Evolutionary conservation across 1,140 invertebrate genomes (phyloP).

Genomic region (Limonius californicus): DNA sequence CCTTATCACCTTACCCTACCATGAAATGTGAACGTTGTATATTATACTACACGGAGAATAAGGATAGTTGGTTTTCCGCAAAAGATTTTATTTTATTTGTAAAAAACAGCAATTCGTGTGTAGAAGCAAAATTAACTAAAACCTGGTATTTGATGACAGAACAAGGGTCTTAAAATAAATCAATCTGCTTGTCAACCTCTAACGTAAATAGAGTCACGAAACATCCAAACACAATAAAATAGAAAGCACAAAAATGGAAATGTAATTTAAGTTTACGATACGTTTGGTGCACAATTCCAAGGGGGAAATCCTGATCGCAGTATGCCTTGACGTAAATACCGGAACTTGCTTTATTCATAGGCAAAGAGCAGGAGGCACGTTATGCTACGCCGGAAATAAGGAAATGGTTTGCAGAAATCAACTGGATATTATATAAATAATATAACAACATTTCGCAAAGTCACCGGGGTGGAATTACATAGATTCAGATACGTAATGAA

Average conservation of each 20-base stretch:
- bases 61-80: too few relatives aligned
- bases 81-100: too few relatives aligned
- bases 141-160: too few relatives aligned
- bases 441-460: conserved; percentile 1
- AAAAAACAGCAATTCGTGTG: too few relatives aligned
- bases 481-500: too few relatives aligned
- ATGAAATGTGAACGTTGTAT: not conserved
- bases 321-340: conserved; percentile 11
- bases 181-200: conserved; percentile 1
- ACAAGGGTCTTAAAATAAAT: not conserved
- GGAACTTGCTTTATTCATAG: conserved; percentile 15
- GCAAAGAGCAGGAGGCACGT: conserved; percentile 8
- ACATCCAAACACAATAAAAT: conserved; percentile 9
- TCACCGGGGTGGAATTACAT: not conserved
- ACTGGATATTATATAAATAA: conserved; percentile 8
- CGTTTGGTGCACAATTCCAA: conserved; percentile 11
- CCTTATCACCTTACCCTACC: not conserved
- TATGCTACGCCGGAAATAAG: conserved; percentile 7
- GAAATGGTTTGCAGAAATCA: conserved; percentile 14
- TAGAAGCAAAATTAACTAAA: too few relatives aligned
- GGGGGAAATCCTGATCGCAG: conserved; percentile 12
- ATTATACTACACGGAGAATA: too few relatives aligned
- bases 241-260: conserved; percentile 11
- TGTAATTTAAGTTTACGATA: conserved; percentile 14
- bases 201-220: conserved; percentile 7